phyloP scores from a whole-genome alignment of 1,140 invertebrate genomes.

The Whitmania pigra region DNA sequence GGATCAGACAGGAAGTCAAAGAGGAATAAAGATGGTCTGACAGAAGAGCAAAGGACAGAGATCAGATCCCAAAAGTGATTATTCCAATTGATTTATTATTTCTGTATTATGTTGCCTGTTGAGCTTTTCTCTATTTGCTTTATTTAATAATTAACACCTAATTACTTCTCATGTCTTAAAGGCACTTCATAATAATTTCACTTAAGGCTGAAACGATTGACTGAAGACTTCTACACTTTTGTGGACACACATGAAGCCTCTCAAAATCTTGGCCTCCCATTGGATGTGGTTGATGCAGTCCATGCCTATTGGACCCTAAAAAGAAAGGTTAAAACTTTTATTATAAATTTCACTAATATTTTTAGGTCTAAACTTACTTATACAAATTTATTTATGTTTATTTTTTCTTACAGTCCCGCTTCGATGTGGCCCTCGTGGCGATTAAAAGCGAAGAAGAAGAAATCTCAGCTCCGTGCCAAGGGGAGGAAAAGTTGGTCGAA shows the following conservation, averaged over 20 bases:
- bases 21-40: conserved; percentile 29
- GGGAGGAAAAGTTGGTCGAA: conserved; percentile 60
- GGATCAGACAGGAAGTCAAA: not conserved
- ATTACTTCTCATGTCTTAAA: not conserved
- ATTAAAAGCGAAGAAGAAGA: conserved; percentile 58
- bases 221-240: conserved; percentile 81
- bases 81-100: conserved; percentile 15
- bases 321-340: conserved; percentile 43
- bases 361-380: not conserved
- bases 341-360: not conserved
- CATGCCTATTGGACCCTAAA: conserved; percentile 93
- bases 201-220: conserved; percentile 69
- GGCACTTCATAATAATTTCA: conserved; percentile 22
- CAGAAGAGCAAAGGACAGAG: conserved; percentile 36
- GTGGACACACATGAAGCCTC: conserved; percentile 62
- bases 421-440: conserved; percentile 72
- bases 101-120: not conserved
- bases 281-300: conserved; percentile 67
- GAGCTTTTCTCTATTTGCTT: not conserved
- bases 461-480: conserved; percentile 51
- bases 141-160: not conserved
- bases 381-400: conserved; percentile 28
- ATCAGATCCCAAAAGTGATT: conserved; percentile 36
- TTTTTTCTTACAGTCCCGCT: conserved; percentile 49
- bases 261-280: conserved; percentile 56